Evolutionary conservation across 2,888 invertebrate genomes (phyloP).

Genomic region (Calliphora vomitoria): DNA sequence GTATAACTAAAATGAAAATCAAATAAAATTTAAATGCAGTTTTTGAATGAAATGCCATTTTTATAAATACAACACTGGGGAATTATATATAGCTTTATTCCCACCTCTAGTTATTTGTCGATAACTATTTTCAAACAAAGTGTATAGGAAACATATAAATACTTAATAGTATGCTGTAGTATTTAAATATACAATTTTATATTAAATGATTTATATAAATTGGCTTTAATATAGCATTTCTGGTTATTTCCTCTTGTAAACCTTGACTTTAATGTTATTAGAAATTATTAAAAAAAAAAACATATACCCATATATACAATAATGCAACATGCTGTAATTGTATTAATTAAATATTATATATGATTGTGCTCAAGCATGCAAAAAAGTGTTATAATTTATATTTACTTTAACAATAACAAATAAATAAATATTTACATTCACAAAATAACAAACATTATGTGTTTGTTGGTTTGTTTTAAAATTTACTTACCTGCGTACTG

Average conservation of each 20-base stretch:
- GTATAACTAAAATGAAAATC: background rate
- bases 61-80: too few relatives aligned
- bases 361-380: constrained; percentile 60
- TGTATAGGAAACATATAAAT: too few relatives aligned
- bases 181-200: too few relatives aligned
- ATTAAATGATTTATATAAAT: background rate
- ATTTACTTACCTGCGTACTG: constrained; percentile 86
- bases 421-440: background rate
- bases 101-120: too few relatives aligned
- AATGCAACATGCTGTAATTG: constrained; percentile 48
- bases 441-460: background rate
- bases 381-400: constrained; percentile 36
- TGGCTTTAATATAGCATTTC: constrained; percentile 24
- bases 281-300: constrained; percentile 1
- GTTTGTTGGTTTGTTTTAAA: background rate
- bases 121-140: too few relatives aligned
- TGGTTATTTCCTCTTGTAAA: constrained; percentile 53
- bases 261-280: constrained; percentile 10
- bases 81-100: too few relatives aligned
- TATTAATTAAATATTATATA: background rate
- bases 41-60: background rate
- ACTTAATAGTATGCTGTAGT: too few relatives aligned
- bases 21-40: background rate
- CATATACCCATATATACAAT: constrained; percentile 4
- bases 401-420: constrained; percentile 19